phyloP scores from a whole-genome alignment of 1,140 invertebrate genomes.

The Condylostylus longicornis region DNA sequence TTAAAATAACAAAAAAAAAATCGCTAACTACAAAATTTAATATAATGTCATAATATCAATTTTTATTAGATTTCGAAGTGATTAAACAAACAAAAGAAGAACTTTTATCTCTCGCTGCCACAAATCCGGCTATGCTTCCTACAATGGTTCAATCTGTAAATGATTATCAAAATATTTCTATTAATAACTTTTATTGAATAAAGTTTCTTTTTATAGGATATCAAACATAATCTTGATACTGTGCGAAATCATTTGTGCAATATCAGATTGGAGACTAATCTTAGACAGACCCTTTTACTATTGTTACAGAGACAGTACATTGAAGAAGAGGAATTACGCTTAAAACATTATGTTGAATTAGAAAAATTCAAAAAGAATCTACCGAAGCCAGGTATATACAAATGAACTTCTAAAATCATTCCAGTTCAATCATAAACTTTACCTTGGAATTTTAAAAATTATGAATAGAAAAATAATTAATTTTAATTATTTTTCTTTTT shows the following conservation, averaged over 20 bases:
- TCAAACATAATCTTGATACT: constrained; percentile 30
- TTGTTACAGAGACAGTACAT: constrained; percentile 30
- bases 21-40: too few relatives aligned
- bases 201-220: constrained; percentile 15
- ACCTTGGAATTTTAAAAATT: too few relatives aligned
- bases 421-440: too few relatives aligned
- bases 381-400: too few relatives aligned
- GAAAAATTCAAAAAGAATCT: constrained; percentile 31
- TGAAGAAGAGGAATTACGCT: constrained; percentile 29
- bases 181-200: constrained; percentile 4
- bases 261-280: constrained; percentile 27
- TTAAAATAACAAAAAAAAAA: too few relatives aligned
- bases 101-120: constrained; percentile 26
- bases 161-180: not conserved
- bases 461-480: too few relatives aligned
- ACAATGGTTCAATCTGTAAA: constrained; percentile 30
- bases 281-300: constrained; percentile 26
- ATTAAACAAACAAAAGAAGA: constrained; percentile 23
- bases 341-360: constrained; percentile 31
- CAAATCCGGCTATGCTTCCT: constrained; percentile 26
- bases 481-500: too few relatives aligned
- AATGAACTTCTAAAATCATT: too few relatives aligned
- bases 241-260: constrained; percentile 28
- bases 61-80: too few relatives aligned
- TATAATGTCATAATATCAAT: too few relatives aligned